These are phyloP conservation scores for Acromyrmex charruanus DNA, from an alignment of 1,140 invertebrate species.

Conservation along the genomic window DNA sequence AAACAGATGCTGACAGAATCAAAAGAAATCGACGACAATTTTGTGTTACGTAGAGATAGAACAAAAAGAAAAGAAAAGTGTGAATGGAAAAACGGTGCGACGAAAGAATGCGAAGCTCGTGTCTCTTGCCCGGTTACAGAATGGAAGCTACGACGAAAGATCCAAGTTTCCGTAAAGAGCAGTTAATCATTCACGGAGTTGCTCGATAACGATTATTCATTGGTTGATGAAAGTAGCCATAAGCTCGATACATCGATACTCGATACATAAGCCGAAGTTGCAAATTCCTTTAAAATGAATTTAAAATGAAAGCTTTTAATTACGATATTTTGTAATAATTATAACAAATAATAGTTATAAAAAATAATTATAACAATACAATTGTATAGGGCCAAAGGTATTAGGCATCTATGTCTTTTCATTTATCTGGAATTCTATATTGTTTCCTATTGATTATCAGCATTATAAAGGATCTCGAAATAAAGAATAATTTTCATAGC, in stretches of 20 bases:
- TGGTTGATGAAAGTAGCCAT: background rate
- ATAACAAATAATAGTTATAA: background rate
- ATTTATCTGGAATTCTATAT: too few species aligned
- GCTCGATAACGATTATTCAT: conserved; percentile 58
- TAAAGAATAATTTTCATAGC: too few species aligned
- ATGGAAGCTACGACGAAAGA: conserved; percentile 19
- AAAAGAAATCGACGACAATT: conserved; percentile 40
- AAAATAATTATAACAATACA: background rate
- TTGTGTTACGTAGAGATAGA: conserved; percentile 52
- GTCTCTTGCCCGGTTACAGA: conserved; percentile 70
- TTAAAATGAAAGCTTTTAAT: background rate
- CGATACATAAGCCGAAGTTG: background rate
- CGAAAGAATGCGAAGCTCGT: conserved; percentile 82
- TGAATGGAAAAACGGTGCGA: conserved; percentile 72
- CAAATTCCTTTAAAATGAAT: background rate
- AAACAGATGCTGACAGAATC: conserved; percentile 41
- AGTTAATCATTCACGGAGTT: conserved; percentile 47
- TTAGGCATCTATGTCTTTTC: too few species aligned
- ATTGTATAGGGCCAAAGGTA: background rate
- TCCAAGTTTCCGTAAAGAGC: conserved; percentile 56
- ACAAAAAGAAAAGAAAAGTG: conserved; percentile 58
- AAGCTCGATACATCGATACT: too few species aligned
- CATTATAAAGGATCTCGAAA: too few species aligned
- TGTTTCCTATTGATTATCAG: too few species aligned
- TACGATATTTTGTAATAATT: background rate